phyloP scores from a whole-genome alignment of 2,797 vertebrate genomes.

The Malurus leucopterus region DNA sequence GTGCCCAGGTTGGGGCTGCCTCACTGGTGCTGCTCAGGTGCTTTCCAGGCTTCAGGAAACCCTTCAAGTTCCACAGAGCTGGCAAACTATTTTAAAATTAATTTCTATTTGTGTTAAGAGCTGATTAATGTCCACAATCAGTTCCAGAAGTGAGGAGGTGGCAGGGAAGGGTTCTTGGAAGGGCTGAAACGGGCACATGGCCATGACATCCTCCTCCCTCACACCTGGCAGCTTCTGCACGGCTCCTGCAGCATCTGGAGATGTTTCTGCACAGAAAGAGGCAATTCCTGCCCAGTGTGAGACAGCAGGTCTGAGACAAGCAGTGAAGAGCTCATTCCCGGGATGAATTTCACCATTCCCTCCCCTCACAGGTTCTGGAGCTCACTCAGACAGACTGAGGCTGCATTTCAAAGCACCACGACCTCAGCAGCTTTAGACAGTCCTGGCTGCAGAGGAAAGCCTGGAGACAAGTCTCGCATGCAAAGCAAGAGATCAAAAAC shows the following conservation, averaged over 20 bases:
- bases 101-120: background rate
- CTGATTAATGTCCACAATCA: background rate
- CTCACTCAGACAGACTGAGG: background rate
- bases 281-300: background rate
- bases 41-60: background rate
- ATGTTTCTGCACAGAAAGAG: rapidly evolving
- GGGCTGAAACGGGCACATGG: background rate
- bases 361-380: rapidly evolving
- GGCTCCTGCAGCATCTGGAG: rapidly evolving
- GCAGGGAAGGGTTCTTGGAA: background rate
- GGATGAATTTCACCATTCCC: background rate
- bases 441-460: background rate
- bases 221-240: rapidly evolving
- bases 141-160: rapidly evolving
- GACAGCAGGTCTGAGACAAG: background rate
- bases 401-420: background rate
- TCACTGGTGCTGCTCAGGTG: background rate
- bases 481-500: slow-evolving; percentile 47
- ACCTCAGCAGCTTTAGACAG: background rate
- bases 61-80: background rate
- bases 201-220: background rate
- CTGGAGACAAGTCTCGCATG: slow-evolving; percentile 1
- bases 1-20: rapidly evolving
- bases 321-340: background rate
- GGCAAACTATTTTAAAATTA: background rate